Evolutionary conservation across 1,140 invertebrate genomes (phyloP), one percentile per base, ranked within the genome.

Genomic region (Olivierus martensii): DNA sequence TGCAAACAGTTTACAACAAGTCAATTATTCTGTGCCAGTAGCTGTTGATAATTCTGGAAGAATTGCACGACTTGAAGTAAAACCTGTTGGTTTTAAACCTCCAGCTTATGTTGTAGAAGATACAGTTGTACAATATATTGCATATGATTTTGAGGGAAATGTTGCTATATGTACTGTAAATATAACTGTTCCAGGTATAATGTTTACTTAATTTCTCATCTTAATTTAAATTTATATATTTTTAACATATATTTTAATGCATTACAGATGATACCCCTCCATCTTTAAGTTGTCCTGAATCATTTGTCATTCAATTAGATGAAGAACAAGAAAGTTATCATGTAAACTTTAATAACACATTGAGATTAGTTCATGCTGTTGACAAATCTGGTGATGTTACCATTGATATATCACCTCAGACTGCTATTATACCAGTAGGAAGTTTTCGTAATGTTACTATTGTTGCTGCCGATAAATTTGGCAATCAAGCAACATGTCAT

Each of bases 101-200:
- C 91, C 91, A 0, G 77, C 85, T 59, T 79, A 82, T 60, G 78
- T 95, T 19, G 92, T 95, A 66, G 78, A 90, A 63, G 87, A 94
- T 55, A 87, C 84, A 53, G 83, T 91, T 38, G 86, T 96, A 0
- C 86, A 93, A 74, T 97, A 96, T 63, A 81, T 92, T 3, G 92
- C 92, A 1, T 95, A 87, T 63, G 92, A 97, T 72, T 90, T 89
- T 63, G 91, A 96, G 67, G 92, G 92, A 58, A 96, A 97, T 65
- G 87, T 93, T 19, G 92, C 91, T 21, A 93, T 94, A 66, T 97
- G 92, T 65, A 84, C 90, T 75, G 88, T 96, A 4, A 93, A 93
- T 62, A 91, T 94, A 17, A 92, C 88, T 6, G 86, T 92, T 3
- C 85, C 86, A 35, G 79, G 76, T 77, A 69, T 22, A 6, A 36